Evolutionary conservation across 2,797 vertebrate genomes (phyloP).

Genomic region (Phrynocephalus forsythii): DNA sequence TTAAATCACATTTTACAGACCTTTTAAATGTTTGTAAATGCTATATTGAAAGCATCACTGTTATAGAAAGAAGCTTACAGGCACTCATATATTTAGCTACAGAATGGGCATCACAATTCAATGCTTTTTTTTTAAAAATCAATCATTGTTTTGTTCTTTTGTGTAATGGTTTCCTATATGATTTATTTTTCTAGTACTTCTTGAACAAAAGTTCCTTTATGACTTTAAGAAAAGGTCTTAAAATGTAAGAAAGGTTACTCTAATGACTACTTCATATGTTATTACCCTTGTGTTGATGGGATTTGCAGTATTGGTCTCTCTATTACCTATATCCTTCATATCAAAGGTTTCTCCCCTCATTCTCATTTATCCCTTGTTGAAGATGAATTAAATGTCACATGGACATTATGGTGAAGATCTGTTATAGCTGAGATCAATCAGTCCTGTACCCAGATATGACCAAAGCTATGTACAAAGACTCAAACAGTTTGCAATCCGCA

Average conservation of each 20-base stretch:
- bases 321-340: neutral
- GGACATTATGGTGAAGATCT: neutral
- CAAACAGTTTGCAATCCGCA: no score
- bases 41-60: constrained; percentile 2
- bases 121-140: neutral
- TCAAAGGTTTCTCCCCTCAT: neutral
- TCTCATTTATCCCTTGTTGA: neutral
- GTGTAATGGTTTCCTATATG: constrained; percentile 35
- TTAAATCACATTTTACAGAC: constrained; percentile 1
- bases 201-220: no score
- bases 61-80: neutral
- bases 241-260: neutral
- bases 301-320: neutral
- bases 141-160: neutral
- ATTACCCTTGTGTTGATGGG: neutral
- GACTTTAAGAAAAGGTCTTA: no score
- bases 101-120: neutral
- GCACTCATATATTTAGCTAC: neutral
- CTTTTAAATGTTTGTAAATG: neutral
- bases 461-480: no score
- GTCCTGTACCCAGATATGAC: no score
- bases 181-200: neutral
- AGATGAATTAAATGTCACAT: neutral
- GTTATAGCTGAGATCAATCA: no score
- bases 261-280: neutral